Evolutionary conservation across 2,888 invertebrate species (phyloP), one percentile per base, ranked within the genome.

Genomic region (Chesias legatella): DNA sequence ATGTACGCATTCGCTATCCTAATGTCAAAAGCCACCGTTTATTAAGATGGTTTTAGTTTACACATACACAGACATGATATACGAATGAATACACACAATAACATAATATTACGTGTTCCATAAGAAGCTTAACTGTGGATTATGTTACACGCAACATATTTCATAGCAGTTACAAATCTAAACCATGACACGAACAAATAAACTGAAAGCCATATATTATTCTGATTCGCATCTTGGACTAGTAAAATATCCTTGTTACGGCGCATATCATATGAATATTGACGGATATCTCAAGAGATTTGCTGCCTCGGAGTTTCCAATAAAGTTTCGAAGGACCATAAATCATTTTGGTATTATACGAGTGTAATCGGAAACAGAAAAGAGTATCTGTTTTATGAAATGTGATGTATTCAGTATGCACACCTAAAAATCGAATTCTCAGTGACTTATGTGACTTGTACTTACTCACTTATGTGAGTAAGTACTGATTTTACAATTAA

Each of bases 341-440:
- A 77, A 73, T 74, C 67, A 68, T 61, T 56, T 46, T 43, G 41
- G 57, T 61, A 57, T 56, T 60, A 58, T 56, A 58, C 51, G 60
- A 65, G 47, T 67, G 67, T 65, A 67, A 71, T 67, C 59, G 54
- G 50, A 49, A 53, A 32, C 21, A 13, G 7, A 11, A 9, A 17
- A 10, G 4, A 7, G 17, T 7, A n/a, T 10, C 20, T 21, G 20
- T 6, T 10, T 10, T 27, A 17, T 17, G 13, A 17, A 17, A 17
- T 21, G 10, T 8, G 10, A 8, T n/a, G 7, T 1, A 28, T 22
- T 22, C 1, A n/a, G n/a, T n/a, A n/a, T n/a, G n/a, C n/a, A n/a
- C n/a, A n/a, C n/a, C n/a, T n/a, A n/a, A n/a, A n/a, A n/a, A n/a
- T n/a, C n/a, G n/a, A n/a, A n/a, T n/a, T n/a, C n/a, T n/a, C n/a